These are phyloP conservation scores for Sinosuthora webbiana DNA, from an alignment of 2,113 vertebrate genomes.

Conservation along the genomic window DNA sequence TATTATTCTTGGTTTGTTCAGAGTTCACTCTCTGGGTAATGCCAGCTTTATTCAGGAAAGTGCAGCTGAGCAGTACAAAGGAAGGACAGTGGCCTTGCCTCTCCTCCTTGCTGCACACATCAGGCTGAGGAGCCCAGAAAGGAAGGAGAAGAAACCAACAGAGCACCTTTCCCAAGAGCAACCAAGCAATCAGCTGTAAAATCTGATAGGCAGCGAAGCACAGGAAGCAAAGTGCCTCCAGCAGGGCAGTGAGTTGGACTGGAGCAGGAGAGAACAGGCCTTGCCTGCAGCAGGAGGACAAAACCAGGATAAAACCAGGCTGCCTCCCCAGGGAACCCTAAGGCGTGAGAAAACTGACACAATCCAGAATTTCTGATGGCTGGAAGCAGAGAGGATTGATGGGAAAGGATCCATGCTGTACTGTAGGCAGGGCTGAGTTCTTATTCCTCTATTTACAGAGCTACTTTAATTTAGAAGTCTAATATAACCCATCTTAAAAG, in stretches of 20 bases:
- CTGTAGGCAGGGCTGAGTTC: neutral
- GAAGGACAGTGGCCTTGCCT: neutral
- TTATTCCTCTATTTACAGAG: neutral
- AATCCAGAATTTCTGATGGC: neutral
- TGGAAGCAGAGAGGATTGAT: neutral
- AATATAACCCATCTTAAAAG: neutral
- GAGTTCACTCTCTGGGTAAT: neutral
- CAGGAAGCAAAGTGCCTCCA: neutral
- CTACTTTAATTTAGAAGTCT: neutral
- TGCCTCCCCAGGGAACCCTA: neutral
- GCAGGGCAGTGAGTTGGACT: neutral
- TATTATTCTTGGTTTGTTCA: neutral
- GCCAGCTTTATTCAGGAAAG: neutral
- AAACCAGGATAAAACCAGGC: neutral
- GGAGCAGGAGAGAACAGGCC: neutral
- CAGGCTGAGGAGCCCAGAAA: neutral
- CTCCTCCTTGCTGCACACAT: neutral
- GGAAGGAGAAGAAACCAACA: neutral
- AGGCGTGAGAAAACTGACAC: neutral
- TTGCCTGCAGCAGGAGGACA: neutral
- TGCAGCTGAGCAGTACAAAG: neutral
- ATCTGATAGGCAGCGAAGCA: neutral
- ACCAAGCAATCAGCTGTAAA: neutral
- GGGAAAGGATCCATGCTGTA: neutral
- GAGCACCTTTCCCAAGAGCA: neutral